A percentile compares a stretch with the other conserved stretches of the same genome.
Evolutionary conservation across 2,888 invertebrate genomes (phyloP).

Genomic region (Lasius platythorax): DNA sequence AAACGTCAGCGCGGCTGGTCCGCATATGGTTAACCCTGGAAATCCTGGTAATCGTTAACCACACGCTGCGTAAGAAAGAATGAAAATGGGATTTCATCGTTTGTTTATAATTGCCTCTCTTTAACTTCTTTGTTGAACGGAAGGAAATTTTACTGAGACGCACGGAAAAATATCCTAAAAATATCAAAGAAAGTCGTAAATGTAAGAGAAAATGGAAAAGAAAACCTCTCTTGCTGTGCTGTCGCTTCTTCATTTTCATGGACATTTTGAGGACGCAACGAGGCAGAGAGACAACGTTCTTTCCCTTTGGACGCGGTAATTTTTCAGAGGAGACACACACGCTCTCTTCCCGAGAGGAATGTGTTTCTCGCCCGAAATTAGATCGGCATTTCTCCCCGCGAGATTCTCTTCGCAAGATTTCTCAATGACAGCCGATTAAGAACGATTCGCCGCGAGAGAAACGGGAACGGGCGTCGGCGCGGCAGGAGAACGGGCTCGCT

Average conservation of each 20-base stretch:
- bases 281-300: neutral
- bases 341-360: neutral
- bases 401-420: slow-evolving; percentile 28
- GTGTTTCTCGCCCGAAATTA: slow-evolving; percentile 23
- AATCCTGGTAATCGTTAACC: neutral
- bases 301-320: neutral
- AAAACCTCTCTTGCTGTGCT: no score
- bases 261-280: neutral
- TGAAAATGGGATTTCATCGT: neutral
- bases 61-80: neutral
- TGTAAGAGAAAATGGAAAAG: no score
- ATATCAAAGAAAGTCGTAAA: no score
- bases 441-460: slow-evolving; percentile 61
- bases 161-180: neutral
- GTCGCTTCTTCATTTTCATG: neutral
- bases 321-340: no score
- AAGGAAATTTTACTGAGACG: neutral
- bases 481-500: slow-evolving; percentile 65
- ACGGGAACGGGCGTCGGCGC: slow-evolving; percentile 58
- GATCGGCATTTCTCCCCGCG: slow-evolving; percentile 11
- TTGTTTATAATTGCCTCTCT: neutral
- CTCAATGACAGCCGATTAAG: slow-evolving; percentile 68
- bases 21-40: neutral
- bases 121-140: neutral
- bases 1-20: slow-evolving; percentile 1